Conservation (phyloP, 2,888 invertebrate species). For the Brachypalpus laphriformis region DNA sequence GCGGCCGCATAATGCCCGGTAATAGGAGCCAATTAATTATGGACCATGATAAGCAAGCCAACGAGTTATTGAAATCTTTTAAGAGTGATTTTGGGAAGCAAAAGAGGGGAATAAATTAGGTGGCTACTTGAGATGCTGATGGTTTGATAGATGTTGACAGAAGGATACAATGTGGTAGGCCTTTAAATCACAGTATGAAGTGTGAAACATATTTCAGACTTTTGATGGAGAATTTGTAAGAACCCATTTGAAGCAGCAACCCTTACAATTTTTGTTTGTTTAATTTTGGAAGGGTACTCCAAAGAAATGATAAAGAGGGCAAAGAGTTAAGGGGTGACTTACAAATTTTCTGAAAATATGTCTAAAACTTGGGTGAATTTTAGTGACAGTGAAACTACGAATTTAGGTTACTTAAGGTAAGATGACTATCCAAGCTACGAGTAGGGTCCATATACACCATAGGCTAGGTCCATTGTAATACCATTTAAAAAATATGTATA, state of each 20-base stretch:
- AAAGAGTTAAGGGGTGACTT: background rate
- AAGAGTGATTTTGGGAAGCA: constrained; percentile 28
- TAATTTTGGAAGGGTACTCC: background rate
- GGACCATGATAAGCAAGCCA: constrained; percentile 56
- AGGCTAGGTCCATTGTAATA: too few species aligned
- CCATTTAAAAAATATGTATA: too few species aligned
- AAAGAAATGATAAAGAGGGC: background rate
- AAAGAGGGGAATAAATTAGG: constrained; percentile 45
- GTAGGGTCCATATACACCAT: too few species aligned
- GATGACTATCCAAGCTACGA: too few species aligned
- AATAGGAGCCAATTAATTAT: constrained; percentile 70
- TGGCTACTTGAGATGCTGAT: constrained; percentile 26
- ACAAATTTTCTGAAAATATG: too few species aligned
- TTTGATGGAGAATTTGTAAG: background rate
- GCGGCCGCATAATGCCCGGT: constrained; percentile 59
- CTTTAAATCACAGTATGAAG: background rate
- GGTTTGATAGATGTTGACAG: constrained; percentile 30
- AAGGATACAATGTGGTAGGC: background rate
- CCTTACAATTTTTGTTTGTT: background rate
- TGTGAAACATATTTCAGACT: background rate
- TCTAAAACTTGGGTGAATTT: too few species aligned
- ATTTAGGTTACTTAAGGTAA: too few species aligned
- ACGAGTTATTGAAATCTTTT: constrained; percentile 59
- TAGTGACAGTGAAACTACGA: too few species aligned
- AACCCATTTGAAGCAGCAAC: background rate